Conservation (phyloP, 2,113 vertebrate species). For the Eudyptes chrysolophus region DNA sequence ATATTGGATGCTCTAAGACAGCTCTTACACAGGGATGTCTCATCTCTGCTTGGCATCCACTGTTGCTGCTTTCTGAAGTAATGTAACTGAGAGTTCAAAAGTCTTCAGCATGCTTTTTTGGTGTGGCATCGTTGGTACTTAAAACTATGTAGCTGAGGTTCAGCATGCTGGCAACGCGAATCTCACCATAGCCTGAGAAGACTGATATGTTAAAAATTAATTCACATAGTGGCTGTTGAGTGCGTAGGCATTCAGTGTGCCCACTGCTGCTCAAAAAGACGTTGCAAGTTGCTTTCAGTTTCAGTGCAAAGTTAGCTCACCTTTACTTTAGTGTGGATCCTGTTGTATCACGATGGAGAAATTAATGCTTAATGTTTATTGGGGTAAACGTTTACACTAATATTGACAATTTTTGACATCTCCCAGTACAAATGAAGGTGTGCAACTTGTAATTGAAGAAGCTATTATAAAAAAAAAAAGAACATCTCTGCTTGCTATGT, state of each 20-base stretch:
- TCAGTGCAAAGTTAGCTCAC: not conserved
- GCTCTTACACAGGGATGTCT: not conserved
- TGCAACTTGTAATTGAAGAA: not conserved
- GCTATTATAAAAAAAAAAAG: not conserved
- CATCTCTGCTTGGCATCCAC: not conserved
- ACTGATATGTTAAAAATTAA: not conserved
- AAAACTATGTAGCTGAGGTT: not conserved
- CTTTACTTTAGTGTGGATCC: not conserved
- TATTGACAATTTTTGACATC: not conserved
- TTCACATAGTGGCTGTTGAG: not conserved
- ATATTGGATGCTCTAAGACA: not conserved
- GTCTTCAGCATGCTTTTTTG: not conserved
- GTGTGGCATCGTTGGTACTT: not conserved
- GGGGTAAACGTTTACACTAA: not conserved
- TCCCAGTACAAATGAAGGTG: not conserved
- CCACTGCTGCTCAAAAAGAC: not conserved
- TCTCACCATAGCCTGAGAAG: not conserved
- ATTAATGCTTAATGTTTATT: not conserved
- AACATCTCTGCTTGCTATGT: not conserved
- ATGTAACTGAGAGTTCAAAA: not conserved
- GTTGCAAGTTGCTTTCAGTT: not conserved
- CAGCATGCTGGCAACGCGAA: not conserved
- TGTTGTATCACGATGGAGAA: not conserved
- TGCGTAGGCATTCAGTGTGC: rapidly evolving
- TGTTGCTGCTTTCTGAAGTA: not conserved